A percentile compares a stretch with the other conserved stretches of the same genome.
phyloP scores from a whole-genome alignment of 2,888 invertebrate species.

The Netelia virgata region DNA sequence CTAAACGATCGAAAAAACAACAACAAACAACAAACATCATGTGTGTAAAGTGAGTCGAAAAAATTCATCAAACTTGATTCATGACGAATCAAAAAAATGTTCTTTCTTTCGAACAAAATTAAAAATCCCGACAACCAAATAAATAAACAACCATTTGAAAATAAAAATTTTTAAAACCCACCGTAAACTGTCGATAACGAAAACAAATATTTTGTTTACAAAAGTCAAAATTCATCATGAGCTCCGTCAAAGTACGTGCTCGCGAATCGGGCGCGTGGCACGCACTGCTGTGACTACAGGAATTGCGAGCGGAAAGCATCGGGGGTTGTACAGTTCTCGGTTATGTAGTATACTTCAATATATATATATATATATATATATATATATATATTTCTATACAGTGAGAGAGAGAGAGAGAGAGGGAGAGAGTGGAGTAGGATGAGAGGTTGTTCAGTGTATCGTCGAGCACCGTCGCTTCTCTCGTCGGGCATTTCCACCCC shows the following conservation, averaged over 20 bases:
- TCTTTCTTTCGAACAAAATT: too few species aligned
- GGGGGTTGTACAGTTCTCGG: slow-evolving; percentile 54
- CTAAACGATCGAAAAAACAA: too few species aligned
- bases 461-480: slow-evolving; percentile 81
- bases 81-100: too few species aligned
- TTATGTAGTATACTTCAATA: slow-evolving; percentile 56
- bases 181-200: background rate
- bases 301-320: slow-evolving; percentile 66
- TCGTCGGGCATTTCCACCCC: slow-evolving; percentile 71
- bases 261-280: slow-evolving; percentile 79
- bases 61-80: too few species aligned
- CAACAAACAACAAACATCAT: too few species aligned
- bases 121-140: too few species aligned
- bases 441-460: slow-evolving; percentile 78
- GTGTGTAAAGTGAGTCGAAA: too few species aligned
- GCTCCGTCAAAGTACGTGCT: slow-evolving; percentile 72
- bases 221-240: slow-evolving; percentile 19
- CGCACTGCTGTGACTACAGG: slow-evolving; percentile 78
- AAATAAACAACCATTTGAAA: background rate
- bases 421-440: slow-evolving; percentile 64
- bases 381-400: slow-evolving; percentile 32
- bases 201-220: background rate
- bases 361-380: slow-evolving; percentile 46
- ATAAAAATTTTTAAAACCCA: background rate
- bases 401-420: slow-evolving; percentile 34